phyloP scores from a whole-genome alignment of 2,888 invertebrate species.

The Abscondita cerata region DNA sequence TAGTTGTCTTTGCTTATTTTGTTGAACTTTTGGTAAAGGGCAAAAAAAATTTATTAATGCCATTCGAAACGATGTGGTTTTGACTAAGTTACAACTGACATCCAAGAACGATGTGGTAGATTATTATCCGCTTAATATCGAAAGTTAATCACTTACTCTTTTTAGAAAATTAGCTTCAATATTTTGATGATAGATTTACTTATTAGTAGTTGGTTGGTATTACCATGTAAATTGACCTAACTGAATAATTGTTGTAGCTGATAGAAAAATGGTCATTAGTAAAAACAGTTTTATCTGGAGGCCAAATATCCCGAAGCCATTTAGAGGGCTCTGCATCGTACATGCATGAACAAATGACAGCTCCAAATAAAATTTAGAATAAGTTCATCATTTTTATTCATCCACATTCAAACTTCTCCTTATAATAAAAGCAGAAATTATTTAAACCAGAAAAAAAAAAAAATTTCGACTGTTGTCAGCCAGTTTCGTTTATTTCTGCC shows the following conservation, averaged over 20 bases:
- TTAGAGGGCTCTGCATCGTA: background rate
- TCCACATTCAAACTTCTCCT: background rate
- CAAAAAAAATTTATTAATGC: no score
- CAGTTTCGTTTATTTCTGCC: constrained; percentile 43
- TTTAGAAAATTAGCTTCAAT: background rate
- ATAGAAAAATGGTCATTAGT: background rate
- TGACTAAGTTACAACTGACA: background rate
- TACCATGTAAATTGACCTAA: background rate
- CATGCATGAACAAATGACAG: constrained; percentile 1
- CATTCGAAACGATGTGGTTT: background rate
- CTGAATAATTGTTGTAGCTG: background rate
- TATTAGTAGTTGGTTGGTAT: background rate
- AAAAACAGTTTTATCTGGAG: background rate
- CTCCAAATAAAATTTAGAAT: background rate
- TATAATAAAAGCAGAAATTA: constrained; percentile 25
- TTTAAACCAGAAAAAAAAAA: background rate
- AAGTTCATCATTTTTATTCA: background rate
- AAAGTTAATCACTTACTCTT: background rate
- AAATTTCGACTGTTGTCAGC: constrained; percentile 50
- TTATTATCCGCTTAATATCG: background rate
- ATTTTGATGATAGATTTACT: background rate
- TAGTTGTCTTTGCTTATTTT: background rate
- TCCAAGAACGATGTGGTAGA: background rate
- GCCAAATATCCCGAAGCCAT: background rate
- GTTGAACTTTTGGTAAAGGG: no score